A percentile compares a stretch with the other conserved stretches of the same genome.
Conservation (phyloP, 2,888 invertebrate genomes). For the Mythimna vitellina region DNA sequence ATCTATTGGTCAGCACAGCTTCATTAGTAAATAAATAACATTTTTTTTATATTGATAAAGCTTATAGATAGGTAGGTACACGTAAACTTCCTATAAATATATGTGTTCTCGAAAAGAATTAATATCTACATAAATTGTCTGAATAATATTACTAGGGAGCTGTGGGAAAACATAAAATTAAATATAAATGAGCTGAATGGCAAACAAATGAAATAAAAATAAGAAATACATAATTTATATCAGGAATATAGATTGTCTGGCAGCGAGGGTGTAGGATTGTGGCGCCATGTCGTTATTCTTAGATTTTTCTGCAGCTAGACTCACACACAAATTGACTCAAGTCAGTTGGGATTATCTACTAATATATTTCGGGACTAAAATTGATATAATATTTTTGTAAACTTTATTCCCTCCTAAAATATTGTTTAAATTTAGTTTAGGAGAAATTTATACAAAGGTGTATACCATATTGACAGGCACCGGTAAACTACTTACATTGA, state of each 20-base stretch:
- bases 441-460: not conserved
- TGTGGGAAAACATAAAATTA: constrained; percentile 34
- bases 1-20: not conserved
- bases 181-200: constrained; percentile 34
- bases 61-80: not conserved
- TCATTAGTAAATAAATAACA: not conserved
- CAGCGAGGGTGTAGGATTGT: constrained; percentile 27
- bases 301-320: not conserved
- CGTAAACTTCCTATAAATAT: not conserved
- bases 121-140: not conserved
- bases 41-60: not conserved
- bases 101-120: constrained; percentile 18
- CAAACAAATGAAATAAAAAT: constrained; percentile 22
- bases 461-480: not conserved
- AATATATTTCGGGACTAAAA: not conserved
- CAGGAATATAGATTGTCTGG: constrained; percentile 44
- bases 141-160: not conserved
- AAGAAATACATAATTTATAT: constrained; percentile 45
- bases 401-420: not conserved
- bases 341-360: not conserved
- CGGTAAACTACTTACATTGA: not conserved
- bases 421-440: not conserved
- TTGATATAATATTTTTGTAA: not conserved
- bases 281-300: constrained; percentile 21
- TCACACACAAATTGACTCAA: not conserved